These are phyloP conservation scores for Zapus hudsonius DNA, from an alignment of 2,113 vertebrate species.

Conservation along the genomic window DNA sequence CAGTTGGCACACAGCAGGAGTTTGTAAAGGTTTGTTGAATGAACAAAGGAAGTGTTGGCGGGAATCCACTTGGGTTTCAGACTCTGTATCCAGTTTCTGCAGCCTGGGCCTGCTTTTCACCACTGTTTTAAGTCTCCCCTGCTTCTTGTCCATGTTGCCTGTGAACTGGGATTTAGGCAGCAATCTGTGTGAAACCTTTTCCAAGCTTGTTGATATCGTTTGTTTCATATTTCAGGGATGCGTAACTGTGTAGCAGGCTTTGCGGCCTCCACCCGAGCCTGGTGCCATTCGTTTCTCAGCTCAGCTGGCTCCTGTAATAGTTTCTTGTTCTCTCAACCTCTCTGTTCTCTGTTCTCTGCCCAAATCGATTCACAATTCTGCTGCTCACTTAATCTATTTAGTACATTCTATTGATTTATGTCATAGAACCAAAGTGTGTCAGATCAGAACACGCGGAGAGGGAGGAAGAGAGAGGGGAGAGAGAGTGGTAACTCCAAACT, in stretches of 20 bases:
- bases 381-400: conserved; percentile 75
- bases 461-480: background rate
- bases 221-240: conserved; percentile 43
- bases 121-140: no score
- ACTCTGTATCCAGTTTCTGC: background rate
- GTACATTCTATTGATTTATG: conserved; percentile 70
- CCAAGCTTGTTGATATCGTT: conserved; percentile 33
- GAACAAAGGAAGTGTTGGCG: background rate
- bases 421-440: conserved; percentile 24
- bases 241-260: background rate
- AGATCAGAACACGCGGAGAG: conserved; percentile 12
- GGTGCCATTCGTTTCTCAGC: conserved; percentile 29
- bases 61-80: background rate
- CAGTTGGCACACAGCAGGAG: background rate
- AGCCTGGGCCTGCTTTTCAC: background rate
- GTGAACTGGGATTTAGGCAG: background rate
- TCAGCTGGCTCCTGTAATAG: background rate
- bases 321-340: conserved; percentile 54
- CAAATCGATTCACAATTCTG: conserved; percentile 62
- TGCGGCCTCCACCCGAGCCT: background rate
- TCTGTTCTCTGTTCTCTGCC: conserved; percentile 59
- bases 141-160: background rate
- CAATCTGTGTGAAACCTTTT: conserved; percentile 11
- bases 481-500: background rate
- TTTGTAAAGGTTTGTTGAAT: background rate